These are phyloP conservation scores for Phainopepla nitens DNA, from an alignment of 2,113 vertebrate genomes.

Conservation along the genomic window DNA sequence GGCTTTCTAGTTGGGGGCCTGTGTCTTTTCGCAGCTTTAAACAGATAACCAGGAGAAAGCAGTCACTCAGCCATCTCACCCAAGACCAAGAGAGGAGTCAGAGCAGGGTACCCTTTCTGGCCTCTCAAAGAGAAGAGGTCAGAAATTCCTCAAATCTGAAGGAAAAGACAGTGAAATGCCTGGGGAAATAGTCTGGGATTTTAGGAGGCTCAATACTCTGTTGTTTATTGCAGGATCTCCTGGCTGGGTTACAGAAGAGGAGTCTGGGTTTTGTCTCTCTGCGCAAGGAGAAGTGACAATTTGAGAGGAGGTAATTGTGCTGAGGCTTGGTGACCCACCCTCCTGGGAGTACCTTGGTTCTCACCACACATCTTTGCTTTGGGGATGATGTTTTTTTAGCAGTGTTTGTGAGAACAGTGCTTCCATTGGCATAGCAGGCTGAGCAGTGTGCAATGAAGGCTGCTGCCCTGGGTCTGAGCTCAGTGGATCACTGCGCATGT, in stretches of 20 bases:
- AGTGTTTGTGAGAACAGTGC: neutral
- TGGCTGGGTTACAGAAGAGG: neutral
- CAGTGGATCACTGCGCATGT: neutral
- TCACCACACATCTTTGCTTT: neutral
- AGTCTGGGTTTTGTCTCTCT: neutral
- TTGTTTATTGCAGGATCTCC: neutral
- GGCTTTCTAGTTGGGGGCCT: accelerated
- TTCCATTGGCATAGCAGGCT: neutral
- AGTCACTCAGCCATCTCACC: neutral
- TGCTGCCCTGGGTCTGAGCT: neutral
- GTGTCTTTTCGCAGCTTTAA: neutral
- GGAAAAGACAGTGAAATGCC: neutral
- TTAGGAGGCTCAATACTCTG: neutral
- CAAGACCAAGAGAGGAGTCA: neutral
- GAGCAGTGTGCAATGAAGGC: neutral
- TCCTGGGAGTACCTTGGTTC: neutral
- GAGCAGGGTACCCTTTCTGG: neutral
- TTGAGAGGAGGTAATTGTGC: neutral
- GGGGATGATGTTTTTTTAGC: neutral
- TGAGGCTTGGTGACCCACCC: neutral
- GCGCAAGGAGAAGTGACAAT: neutral
- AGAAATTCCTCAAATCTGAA: neutral
- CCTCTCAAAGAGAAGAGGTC: neutral
- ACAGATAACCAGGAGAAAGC: neutral
- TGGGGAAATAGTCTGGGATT: neutral